A percentile compares a stretch with the other conserved stretches of the same genome.
phyloP scores from a whole-genome alignment of 1,140 invertebrate genomes.

The roundworm (Caenorhabditis elegans) region DNA sequence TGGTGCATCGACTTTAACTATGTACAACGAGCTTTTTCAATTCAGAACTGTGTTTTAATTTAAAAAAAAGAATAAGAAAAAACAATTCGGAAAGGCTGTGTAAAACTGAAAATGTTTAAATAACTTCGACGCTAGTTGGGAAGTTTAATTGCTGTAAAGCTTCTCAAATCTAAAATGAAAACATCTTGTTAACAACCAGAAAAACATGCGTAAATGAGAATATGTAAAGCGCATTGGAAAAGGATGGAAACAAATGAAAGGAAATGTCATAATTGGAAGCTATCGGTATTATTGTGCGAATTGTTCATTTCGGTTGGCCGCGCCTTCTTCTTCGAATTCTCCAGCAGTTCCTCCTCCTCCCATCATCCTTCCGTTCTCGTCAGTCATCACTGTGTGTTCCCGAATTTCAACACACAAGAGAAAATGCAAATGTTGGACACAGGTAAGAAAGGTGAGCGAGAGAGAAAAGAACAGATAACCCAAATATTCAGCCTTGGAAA shows the following conservation, averaged over 20 bases:
- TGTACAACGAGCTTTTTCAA: no score
- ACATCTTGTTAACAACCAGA: no score
- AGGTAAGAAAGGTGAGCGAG: neutral
- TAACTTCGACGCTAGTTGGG: no score
- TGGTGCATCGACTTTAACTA: no score
- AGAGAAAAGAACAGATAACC: constrained; percentile 9
- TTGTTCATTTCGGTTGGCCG: constrained; percentile 24
- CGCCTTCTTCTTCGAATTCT: neutral
- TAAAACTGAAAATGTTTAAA: no score
- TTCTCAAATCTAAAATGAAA: no score
- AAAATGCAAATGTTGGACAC: neutral
- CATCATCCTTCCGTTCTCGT: neutral
- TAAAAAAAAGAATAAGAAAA: no score
- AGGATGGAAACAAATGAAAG: neutral
- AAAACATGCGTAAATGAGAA: no score
- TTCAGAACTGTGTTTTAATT: no score
- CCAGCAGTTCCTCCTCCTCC: neutral
- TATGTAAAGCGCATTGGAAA: neutral
- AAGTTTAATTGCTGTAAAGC: no score
- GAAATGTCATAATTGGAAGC: constrained; percentile 26
- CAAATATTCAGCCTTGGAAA: constrained; percentile 15
- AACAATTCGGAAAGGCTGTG: no score
- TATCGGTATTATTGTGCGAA: constrained; percentile 7
- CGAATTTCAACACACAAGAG: constrained; percentile 9
- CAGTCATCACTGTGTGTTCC: neutral